Conservation (phyloP, 2,888 invertebrate genomes). For the Mylabris sibirica region DNA sequence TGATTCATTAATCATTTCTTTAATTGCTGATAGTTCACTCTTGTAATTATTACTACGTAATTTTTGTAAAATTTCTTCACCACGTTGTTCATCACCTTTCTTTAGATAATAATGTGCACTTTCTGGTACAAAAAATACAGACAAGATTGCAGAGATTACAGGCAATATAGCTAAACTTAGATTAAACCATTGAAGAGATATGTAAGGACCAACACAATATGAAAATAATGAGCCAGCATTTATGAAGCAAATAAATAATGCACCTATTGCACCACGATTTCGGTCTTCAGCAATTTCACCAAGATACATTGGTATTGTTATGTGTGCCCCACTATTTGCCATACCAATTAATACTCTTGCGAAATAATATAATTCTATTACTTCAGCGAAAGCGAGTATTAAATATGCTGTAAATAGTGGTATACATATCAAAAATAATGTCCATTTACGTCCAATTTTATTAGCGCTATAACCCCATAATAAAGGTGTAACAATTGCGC, state of each 20-base stretch:
- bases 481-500: slow-evolving; percentile 60
- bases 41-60: slow-evolving; percentile 25
- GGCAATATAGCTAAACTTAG: slow-evolving; percentile 38
- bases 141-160: slow-evolving; percentile 33
- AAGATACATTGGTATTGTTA: slow-evolving; percentile 82
- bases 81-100: slow-evolving; percentile 67
- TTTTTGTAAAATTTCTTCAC: slow-evolving; percentile 69
- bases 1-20: slow-evolving; percentile 26
- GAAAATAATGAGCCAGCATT: slow-evolving; percentile 69
- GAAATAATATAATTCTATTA: slow-evolving; percentile 57
- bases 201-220: slow-evolving; percentile 41
- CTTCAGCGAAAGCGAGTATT: not conserved
- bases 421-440: not conserved
- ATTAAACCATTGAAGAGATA: slow-evolving; percentile 44
- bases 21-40: slow-evolving; percentile 36
- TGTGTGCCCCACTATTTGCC: slow-evolving; percentile 72
- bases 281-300: slow-evolving; percentile 84
- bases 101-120: slow-evolving; percentile 39
- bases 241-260: slow-evolving; percentile 78
- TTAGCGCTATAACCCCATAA: not conserved
- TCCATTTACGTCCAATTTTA: not conserved
- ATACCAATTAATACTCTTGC: slow-evolving; percentile 70
- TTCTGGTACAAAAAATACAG: slow-evolving; percentile 38
- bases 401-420: not conserved
- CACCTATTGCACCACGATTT: slow-evolving; percentile 73